Conservation (phyloP, 2,888 invertebrate species). For the Cephus pygmeus region DNA sequence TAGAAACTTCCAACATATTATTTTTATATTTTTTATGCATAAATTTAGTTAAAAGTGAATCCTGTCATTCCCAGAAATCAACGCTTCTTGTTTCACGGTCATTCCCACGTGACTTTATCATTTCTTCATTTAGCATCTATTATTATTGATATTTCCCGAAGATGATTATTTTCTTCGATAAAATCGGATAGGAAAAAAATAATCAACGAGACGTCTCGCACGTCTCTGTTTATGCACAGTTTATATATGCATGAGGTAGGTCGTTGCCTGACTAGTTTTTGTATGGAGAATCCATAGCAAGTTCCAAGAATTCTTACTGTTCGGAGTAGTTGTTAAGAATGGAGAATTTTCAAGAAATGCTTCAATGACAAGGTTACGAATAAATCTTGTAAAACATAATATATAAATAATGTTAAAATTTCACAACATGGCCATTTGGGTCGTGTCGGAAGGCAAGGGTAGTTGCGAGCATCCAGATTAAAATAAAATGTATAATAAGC, state of each 20-base stretch:
- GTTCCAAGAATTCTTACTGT: background rate
- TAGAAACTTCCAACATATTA: too few relatives aligned
- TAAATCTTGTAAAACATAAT: background rate
- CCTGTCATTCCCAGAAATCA: background rate
- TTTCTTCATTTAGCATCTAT: background rate
- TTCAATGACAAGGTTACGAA: background rate
- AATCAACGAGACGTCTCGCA: background rate
- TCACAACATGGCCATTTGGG: background rate
- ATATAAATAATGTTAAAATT: background rate
- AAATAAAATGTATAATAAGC: background rate
- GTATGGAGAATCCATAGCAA: background rate
- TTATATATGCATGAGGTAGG: background rate
- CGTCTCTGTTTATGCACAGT: background rate
- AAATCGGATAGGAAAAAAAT: background rate
- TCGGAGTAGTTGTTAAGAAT: background rate
- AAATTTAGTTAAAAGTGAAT: background rate
- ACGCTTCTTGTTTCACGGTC: background rate
- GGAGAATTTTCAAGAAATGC: background rate
- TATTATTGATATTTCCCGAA: background rate
- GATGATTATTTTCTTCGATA: background rate
- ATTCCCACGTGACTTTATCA: background rate
- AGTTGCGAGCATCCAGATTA: background rate
- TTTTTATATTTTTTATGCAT: background rate
- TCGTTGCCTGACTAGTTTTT: background rate
- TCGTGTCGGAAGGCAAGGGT: background rate